Conservation (phyloP, 2,113 vertebrate genomes). For the Bubo scandiacus region DNA sequence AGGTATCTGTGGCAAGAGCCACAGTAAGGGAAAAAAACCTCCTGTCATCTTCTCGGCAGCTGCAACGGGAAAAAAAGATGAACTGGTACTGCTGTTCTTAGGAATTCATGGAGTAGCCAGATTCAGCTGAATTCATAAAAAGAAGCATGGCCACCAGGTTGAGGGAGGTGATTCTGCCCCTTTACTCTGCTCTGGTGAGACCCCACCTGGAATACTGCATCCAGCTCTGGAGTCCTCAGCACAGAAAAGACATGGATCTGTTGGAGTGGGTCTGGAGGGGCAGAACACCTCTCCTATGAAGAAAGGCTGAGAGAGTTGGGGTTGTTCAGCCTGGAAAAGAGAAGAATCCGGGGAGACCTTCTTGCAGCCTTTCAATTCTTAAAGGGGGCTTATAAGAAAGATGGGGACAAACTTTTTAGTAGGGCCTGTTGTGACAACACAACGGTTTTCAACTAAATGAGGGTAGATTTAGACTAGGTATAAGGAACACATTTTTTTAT, state of each 20-base stretch:
- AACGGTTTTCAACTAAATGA: neutral
- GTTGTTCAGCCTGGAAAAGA: neutral
- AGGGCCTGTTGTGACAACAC: neutral
- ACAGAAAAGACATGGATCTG: neutral
- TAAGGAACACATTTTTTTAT: neutral
- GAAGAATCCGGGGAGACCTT: neutral
- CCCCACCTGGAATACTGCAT: neutral
- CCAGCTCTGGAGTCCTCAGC: neutral
- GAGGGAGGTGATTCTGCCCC: neutral
- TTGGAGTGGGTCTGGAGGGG: neutral
- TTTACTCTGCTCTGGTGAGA: neutral
- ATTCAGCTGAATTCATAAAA: neutral
- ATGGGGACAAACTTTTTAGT: neutral
- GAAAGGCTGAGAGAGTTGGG: neutral
- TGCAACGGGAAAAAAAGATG: neutral
- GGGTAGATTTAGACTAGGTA: neutral
- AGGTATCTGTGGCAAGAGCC: neutral
- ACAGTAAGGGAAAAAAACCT: neutral
- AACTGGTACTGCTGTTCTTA: neutral
- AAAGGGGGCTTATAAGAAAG: neutral
- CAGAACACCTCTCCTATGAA: neutral
- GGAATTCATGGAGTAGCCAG: neutral
- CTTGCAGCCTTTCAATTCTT: neutral
- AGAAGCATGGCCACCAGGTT: neutral
- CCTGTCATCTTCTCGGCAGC: neutral